Base-by-base conservation (phyloP, 2,113 vertebrate genomes). In the Heliornis fulica region DNA sequence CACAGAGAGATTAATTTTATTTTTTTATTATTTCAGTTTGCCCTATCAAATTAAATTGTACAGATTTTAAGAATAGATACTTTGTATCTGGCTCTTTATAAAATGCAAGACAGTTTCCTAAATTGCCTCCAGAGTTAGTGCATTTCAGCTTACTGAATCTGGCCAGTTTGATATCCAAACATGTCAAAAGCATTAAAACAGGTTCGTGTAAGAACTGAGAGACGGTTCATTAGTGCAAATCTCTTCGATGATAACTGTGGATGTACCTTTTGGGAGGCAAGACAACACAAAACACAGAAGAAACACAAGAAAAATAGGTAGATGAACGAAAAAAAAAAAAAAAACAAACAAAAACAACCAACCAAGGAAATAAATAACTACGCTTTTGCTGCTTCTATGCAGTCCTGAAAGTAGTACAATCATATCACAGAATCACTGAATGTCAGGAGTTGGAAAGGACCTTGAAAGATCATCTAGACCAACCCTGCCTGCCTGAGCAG, bases 101-200 rank as follows among this genome's bases (percentile, higher is more conserved):
- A 95, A 97, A 96, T 25, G 23, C 72, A 50, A 91, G 80, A 75
- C 23, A 43, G 4, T 34, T 94, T 94, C 89, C 68, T 32, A 82
- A 56, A 54, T 78, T 95, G 12, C 61, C 56, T 74, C 54, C 54
- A 84, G 71, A 26, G 76, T 64, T 20, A 28, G 10, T 32, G 43
- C 90, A 83, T 20, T 87, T 96, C 65, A 96, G 8, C 29, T 96
- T 96, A 65, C 41, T 90, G 74, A 96, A 89, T 4, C 6, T 72
- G 89, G 41, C 60, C 91, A 91, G 28, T 90, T 94, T 87, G 53
- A 78, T 96, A 83, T 31, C 43, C 64, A 92, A 97, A 87, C 38
- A 38, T 10, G 92, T 97, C 92, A 90, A 89, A 80, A 91, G 87
- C 17, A 46, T 28, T 74, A 68, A 98, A n/a, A 89, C 15, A 19